Base-by-base conservation (phyloP, 2,797 vertebrate genomes). In the Sebastes aleutianus region DNA sequence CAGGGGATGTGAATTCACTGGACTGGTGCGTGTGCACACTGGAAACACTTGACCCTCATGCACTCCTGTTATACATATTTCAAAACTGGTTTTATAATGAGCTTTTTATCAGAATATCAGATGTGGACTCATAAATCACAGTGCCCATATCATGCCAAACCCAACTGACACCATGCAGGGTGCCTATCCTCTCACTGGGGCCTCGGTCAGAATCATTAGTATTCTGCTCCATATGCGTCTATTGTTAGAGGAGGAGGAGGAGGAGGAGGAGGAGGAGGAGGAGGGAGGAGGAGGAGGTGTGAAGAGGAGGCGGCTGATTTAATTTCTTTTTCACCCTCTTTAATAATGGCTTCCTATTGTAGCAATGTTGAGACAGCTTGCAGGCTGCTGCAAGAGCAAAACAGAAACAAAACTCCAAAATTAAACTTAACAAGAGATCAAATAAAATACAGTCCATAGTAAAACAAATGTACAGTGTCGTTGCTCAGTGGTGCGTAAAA, bases 221-320 rank as follows among this genome's bases (percentile, higher is more conserved):
- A 96, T 96, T 96, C 96, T 69, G 87, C 89, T 88, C 93, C 95
- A 96, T 89, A 85, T 91, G 89, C 89, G 89, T 59, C 95, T 93
- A 95, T 96, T 96, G 95, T 96, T 95, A 88, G 90, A 87, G 20
- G 87, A 66, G 73, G 62, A 57, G 78, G 80, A 73, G 66, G 73
- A 57, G 57, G 77, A 29, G 27, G 90, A 87, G n/a, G 87, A 88
- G 83, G 79, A 27, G 86, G 78, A 82, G 64, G 90, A 87, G 22
- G 87, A 87, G 82, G 79, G 36, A 36, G 12, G 12, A 74, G 74
- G 32, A 72, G 89, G 88, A 88, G 91, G 87, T 83, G 91, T 90
- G 82, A 84, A 76, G 85, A 88, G 83, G 83, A 89, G 88, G 89
- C 84, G 90, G 92, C 86, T 93, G 91, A 94, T 95, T 94, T 94